Percentiles rank a stretch among this genome's conserved stretches.
phyloP scores from a whole-genome alignment of 2,113 vertebrate genomes.

The Laterallus jamaicensis region DNA sequence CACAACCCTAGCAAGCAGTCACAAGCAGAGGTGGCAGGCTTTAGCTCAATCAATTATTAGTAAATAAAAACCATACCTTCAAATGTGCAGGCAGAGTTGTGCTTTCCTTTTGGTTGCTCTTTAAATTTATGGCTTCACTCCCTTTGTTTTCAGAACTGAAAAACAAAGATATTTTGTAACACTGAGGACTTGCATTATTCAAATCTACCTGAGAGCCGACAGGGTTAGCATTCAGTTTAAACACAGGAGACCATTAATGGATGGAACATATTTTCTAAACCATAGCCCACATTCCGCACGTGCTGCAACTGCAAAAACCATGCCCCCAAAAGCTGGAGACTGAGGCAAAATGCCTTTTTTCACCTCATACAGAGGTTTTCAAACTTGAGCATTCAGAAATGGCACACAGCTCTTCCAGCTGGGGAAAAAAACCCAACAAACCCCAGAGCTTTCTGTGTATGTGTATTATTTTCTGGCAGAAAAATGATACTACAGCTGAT shows the following conservation, averaged over 20 bases:
- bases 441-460: not conserved
- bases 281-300: not conserved
- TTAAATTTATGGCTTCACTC: conserved; percentile 52
- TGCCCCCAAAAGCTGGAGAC: not conserved
- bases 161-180: conserved; percentile 61
- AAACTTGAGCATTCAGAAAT: not conserved
- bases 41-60: not conserved
- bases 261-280: not conserved
- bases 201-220: not conserved
- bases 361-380: not conserved
- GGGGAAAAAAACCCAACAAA: not conserved
- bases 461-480: not conserved
- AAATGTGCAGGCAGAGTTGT: conserved; percentile 60
- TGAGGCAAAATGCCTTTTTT: not conserved
- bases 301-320: not conserved
- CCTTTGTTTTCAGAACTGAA: conserved; percentile 78
- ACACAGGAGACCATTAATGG: not conserved
- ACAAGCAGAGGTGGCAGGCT: not conserved
- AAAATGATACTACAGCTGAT: not conserved
- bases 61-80: conserved; percentile 72
- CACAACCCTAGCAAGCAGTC: not conserved
- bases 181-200: not conserved
- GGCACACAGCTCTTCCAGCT: not conserved
- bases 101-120: conserved; percentile 72
- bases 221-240: not conserved